Evolutionary conservation across 2,113 vertebrate genomes (phyloP).

Genomic region (Diadophis punctatus): DNA sequence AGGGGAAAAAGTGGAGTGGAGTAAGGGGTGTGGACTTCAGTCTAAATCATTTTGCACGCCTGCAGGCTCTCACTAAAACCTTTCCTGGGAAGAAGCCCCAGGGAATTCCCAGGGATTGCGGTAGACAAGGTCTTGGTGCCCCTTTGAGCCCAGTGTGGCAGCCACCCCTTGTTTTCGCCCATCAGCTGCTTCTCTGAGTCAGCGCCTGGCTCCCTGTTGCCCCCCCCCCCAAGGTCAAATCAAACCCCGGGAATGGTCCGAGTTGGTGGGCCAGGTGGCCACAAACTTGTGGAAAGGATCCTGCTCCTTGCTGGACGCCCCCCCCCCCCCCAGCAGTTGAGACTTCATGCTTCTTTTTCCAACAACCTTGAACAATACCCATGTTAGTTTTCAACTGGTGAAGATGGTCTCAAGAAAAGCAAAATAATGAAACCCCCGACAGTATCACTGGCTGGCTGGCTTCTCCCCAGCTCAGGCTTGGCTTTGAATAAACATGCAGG

Average conservation of each 20-base stretch:
- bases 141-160: not conserved
- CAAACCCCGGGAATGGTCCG: not conserved
- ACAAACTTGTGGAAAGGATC: slow-evolving; percentile 7
- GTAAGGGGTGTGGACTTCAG: not conserved
- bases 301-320: not conserved
- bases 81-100: not conserved
- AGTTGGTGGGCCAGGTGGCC: not conserved
- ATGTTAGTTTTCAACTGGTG: not conserved
- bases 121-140: too few species aligned
- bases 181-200: not conserved
- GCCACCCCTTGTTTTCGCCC: not conserved
- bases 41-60: not conserved
- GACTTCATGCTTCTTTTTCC: not conserved
- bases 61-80: not conserved
- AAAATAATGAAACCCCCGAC: slow-evolving; percentile 31
- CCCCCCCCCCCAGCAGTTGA: too few species aligned
- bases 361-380: too few species aligned
- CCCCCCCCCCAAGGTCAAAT: not conserved
- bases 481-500: slow-evolving; percentile 22
- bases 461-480: slow-evolving; percentile 26
- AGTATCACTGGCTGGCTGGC: not conserved
- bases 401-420: not conserved
- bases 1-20: not conserved
- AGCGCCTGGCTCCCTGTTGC: slow-evolving; percentile 27
- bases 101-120: not conserved